Evolutionary conservation across 2,888 invertebrate genomes (phyloP).

Genomic region (Drosophila algonquin): DNA sequence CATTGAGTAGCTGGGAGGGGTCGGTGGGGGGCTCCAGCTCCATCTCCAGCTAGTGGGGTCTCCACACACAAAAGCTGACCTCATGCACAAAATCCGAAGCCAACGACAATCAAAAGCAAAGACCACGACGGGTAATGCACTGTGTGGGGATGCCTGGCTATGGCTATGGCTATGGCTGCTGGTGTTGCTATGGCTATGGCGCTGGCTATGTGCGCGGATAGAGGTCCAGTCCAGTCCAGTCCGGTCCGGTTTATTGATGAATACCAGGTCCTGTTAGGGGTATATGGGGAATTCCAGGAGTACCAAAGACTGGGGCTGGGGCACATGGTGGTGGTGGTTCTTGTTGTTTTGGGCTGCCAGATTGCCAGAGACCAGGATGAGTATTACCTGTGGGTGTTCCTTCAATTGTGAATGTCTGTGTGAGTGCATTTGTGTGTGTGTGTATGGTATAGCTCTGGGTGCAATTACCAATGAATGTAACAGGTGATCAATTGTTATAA

Average conservation of each 20-base stretch:
- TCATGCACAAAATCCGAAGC: slow-evolving; percentile 68
- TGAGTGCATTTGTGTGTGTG: slow-evolving; percentile 12
- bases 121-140: slow-evolving; percentile 30
- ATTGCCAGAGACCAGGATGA: neutral
- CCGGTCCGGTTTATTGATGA: neutral
- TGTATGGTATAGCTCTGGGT: slow-evolving; percentile 75
- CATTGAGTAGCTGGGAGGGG: slow-evolving; percentile 5
- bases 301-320: slow-evolving; percentile 24
- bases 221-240: neutral
- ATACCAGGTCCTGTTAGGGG: neutral
- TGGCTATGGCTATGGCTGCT: no score
- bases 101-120: slow-evolving; percentile 51
- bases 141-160: neutral
- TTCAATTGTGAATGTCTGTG: neutral
- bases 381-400: slow-evolving; percentile 10
- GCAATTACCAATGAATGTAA: slow-evolving; percentile 81
- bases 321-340: slow-evolving; percentile 1
- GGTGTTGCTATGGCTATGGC: no score
- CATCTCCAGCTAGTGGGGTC: no score
- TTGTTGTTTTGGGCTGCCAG: neutral
- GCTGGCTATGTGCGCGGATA: neutral
- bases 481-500: slow-evolving; percentile 82
- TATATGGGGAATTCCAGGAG: neutral
- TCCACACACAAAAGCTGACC: slow-evolving; percentile 70
- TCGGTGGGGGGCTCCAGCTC: no score